A percentile compares a stretch with the other conserved stretches of the same genome.
Evolutionary conservation across 2,113 vertebrate genomes (phyloP).

Genomic region (Strigops habroptila): DNA sequence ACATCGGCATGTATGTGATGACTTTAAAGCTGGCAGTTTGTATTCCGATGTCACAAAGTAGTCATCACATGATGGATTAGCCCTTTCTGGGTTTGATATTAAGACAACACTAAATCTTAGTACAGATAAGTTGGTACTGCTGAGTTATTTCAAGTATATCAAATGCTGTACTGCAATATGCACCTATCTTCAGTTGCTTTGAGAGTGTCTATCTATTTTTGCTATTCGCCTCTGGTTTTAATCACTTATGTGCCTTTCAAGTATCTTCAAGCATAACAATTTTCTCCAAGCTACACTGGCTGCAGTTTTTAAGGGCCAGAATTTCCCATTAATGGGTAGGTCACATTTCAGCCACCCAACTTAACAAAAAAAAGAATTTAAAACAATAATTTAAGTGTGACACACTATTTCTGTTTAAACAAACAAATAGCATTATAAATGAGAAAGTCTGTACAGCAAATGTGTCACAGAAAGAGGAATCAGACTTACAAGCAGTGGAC

Average conservation of each 20-base stretch:
- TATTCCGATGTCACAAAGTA: not conserved
- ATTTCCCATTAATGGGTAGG: not conserved
- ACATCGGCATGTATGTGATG: accelerated
- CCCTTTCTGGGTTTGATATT: not conserved
- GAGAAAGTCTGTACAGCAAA: not conserved
- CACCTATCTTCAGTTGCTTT: not conserved
- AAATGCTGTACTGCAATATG: not conserved
- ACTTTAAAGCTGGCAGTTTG: not conserved
- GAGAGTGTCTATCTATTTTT: not conserved
- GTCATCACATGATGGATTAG: not conserved
- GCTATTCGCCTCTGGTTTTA: not conserved
- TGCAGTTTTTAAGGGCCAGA: not conserved
- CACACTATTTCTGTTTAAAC: not conserved
- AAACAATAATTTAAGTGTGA: not conserved
- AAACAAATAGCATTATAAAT: not conserved
- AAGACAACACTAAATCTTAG: not conserved
- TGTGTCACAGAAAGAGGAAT: not conserved
- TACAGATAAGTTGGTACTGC: not conserved
- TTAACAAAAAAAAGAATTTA: not conserved
- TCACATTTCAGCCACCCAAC: not conserved
- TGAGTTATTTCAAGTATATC: not conserved
- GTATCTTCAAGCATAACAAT: not conserved
- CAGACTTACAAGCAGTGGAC: not conserved
- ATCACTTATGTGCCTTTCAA: not conserved
- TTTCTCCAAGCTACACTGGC: not conserved